phyloP scores from a whole-genome alignment of 2,797 vertebrate species.

The Tangara arthus region DNA sequence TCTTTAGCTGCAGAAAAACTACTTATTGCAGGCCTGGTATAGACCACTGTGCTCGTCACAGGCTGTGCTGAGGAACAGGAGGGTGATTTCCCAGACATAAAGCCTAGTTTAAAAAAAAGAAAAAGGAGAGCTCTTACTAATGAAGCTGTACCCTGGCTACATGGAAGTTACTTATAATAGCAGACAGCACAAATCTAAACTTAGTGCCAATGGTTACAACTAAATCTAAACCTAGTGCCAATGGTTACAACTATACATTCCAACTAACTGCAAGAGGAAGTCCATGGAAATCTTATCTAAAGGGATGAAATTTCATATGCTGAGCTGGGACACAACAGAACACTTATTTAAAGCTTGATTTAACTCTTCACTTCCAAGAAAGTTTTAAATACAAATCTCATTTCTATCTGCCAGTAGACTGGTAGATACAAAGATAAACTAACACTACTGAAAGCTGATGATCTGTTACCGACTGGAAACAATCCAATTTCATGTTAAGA shows the following conservation, averaged over 20 bases:
- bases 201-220: too few relatives aligned
- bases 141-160: background rate
- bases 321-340: background rate
- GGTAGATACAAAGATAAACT: background rate
- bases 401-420: background rate
- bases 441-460: background rate
- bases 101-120: conserved; percentile 47
- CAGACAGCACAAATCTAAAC: background rate
- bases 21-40: conserved; percentile 77
- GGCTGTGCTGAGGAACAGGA: conserved; percentile 51
- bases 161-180: background rate
- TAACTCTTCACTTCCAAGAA: background rate
- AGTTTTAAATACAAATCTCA: background rate
- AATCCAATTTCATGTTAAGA: background rate
- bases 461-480: background rate
- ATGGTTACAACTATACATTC: background rate
- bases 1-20: conserved; percentile 76
- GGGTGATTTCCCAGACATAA: conserved; percentile 60
- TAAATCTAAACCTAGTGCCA: background rate
- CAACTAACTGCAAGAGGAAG: background rate
- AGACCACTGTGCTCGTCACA: conserved; percentile 65
- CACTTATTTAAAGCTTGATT: background rate
- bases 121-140: background rate
- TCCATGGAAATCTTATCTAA: background rate
- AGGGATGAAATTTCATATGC: conserved; percentile 19